Evolutionary conservation across 1,140 invertebrate genomes (phyloP).

Genomic region (Sitobion miscanthi): DNA sequence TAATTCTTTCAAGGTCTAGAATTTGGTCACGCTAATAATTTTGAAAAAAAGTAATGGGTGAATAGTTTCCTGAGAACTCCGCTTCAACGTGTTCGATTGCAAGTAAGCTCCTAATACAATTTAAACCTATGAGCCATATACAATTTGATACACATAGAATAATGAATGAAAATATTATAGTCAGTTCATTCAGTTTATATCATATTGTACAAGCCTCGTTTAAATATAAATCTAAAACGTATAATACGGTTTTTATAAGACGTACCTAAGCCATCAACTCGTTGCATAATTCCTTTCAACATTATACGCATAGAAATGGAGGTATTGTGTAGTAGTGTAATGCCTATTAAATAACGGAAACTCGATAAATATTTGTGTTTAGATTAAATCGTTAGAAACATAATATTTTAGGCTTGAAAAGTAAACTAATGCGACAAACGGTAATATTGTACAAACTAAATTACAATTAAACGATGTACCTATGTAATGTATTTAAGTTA

Average conservation of each 20-base stretch:
- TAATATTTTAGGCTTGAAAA: not conserved
- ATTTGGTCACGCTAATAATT: conserved; percentile 45
- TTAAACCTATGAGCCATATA: not conserved
- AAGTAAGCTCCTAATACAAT: not conserved
- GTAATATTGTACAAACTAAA: not conserved
- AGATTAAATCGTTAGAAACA: not conserved
- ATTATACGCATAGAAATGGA: not conserved
- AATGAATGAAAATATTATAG: not conserved
- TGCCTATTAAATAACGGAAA: not conserved
- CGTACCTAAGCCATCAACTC: not conserved
- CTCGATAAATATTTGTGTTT: not conserved
- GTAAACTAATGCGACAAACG: not conserved
- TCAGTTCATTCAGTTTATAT: conserved; percentile 4
- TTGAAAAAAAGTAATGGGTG: conserved; percentile 25
- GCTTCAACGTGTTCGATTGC: not conserved
- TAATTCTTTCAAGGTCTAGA: conserved; percentile 39
- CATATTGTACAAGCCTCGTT: not conserved
- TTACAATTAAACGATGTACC: not conserved
- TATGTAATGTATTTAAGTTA: not conserved
- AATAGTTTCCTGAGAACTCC: conserved; percentile 35
- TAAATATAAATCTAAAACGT: not conserved
- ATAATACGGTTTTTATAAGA: not conserved
- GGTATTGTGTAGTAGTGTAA: not conserved
- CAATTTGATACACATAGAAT: conserved; percentile 20
- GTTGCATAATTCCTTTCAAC: not conserved